Evolutionary conservation across 2,113 vertebrate genomes (phyloP), one percentile per base, ranked within the genome.

Genomic region (Butorides virescens): DNA sequence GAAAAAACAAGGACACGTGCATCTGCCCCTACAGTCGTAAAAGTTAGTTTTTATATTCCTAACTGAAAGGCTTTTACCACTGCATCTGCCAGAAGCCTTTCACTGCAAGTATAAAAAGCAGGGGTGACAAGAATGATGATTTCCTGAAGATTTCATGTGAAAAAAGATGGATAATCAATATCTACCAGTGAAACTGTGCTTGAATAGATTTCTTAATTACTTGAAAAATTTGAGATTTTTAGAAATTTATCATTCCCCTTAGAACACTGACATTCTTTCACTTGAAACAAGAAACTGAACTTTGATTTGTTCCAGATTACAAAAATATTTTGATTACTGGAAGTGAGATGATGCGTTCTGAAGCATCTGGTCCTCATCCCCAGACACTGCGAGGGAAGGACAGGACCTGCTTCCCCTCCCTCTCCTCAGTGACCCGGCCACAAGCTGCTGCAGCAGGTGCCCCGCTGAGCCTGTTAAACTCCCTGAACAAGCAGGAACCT

Each of bases 221-320:
- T 74, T 42, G 0, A 5, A 59, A 80, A 47, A 44, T 0, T 2
- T 29, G 42, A 79, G 10, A 55, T 59, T 39, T 72, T 22, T 21
- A 58, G 11, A 11, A 26, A 27, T 32, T 34, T 17, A 1, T 47
- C 30, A 49, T 71, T 78, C 26, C 39, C 15, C 82, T 63, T 55
- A 55, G 15, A 92, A 55, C 7, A 46, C 22, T 22, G 34, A 30
- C 15, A 13, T 8, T 58, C 19, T 82, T 88, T 52, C 26, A 79
- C 14, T 26, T 49, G 67, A 88, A 68, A n/a, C 34, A 66, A 72
- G 37, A 47, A 91, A 52, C 34, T 34, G 29, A 66, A 32, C 23
- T 76, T 91, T 61, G 20, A 61, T 79, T 88, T 95, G 36, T 73
- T 91, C 72, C 58, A 56, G 44, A 37, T 62, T 46, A 86, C n/a